Evolutionary conservation across 2,888 invertebrate species (phyloP).

Genomic region (Dryobotodes eremita): DNA sequence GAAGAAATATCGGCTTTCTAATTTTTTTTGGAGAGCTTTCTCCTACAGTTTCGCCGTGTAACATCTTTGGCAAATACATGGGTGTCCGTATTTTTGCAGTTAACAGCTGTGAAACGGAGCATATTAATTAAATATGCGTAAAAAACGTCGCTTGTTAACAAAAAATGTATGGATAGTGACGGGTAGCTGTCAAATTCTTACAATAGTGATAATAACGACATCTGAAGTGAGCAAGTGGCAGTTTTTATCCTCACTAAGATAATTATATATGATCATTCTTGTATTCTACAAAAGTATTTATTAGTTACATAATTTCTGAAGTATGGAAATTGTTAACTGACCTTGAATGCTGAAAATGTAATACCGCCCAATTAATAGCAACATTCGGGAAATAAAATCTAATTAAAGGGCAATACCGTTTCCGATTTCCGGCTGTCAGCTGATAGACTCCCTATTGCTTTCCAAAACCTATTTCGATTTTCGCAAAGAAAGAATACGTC

Average conservation of each 20-base stretch:
- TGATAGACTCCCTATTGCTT: slow-evolving; percentile 87
- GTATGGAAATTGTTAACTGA: neutral
- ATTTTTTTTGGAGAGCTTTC: neutral
- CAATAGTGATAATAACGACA: neutral
- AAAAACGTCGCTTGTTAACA: neutral
- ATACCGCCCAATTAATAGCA: slow-evolving; percentile 36
- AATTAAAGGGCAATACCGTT: slow-evolving; percentile 74
- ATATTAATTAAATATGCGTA: neutral
- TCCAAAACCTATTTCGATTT: slow-evolving; percentile 90
- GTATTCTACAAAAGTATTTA: neutral
- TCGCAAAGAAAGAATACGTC: slow-evolving; percentile 89
- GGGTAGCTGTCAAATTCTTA: neutral
- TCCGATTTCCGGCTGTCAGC: slow-evolving; percentile 89
- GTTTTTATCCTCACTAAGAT: neutral
- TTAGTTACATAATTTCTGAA: neutral
- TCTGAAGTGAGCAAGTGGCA: neutral
- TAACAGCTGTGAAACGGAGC: neutral
- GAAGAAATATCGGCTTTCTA: neutral
- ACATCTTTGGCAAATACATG: neutral
- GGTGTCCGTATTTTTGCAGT: neutral
- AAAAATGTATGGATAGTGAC: neutral
- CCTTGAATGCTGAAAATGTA: slow-evolving; percentile 21
- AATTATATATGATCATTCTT: neutral
- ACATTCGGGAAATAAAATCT: slow-evolving; percentile 60
- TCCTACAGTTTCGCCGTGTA: neutral